These are phyloP conservation scores for Iguana delicatissima DNA, from an alignment of 2,797 vertebrate genomes.

Conservation along the genomic window DNA sequence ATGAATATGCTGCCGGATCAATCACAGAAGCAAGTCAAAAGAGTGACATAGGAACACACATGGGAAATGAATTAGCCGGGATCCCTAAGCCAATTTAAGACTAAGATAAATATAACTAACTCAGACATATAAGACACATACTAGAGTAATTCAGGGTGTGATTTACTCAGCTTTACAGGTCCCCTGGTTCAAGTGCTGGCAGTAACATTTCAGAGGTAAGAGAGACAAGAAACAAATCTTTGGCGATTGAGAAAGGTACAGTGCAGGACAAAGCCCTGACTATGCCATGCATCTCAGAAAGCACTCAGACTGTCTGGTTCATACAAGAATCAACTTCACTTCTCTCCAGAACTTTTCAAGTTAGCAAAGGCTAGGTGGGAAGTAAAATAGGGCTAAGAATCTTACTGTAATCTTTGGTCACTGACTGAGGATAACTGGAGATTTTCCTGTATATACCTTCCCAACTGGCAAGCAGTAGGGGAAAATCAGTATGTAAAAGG, in stretches of 20 bases:
- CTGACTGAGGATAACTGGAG: background rate
- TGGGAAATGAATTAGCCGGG: background rate
- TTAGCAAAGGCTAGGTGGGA: background rate
- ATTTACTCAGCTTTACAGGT: background rate
- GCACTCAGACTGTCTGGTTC: background rate
- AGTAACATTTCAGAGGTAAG: background rate
- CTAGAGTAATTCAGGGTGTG: too few relatives aligned
- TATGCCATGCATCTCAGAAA: background rate
- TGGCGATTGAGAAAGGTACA: too few relatives aligned
- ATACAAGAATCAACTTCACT: background rate
- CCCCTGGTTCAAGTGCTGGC: background rate
- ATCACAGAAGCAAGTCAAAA: background rate
- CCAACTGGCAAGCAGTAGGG: too few relatives aligned
- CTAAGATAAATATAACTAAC: background rate
- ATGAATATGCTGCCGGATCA: background rate
- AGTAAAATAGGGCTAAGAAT: background rate
- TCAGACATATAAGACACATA: background rate
- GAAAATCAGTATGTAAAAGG: background rate
- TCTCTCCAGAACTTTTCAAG: background rate
- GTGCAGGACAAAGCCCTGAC: background rate
- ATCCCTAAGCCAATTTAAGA: background rate
- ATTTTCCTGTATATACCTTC: background rate
- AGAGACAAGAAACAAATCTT: background rate
- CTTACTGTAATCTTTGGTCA: background rate
- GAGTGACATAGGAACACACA: background rate